phyloP scores from a whole-genome alignment of 2,888 invertebrate genomes.

The Drosophila yooni region DNA sequence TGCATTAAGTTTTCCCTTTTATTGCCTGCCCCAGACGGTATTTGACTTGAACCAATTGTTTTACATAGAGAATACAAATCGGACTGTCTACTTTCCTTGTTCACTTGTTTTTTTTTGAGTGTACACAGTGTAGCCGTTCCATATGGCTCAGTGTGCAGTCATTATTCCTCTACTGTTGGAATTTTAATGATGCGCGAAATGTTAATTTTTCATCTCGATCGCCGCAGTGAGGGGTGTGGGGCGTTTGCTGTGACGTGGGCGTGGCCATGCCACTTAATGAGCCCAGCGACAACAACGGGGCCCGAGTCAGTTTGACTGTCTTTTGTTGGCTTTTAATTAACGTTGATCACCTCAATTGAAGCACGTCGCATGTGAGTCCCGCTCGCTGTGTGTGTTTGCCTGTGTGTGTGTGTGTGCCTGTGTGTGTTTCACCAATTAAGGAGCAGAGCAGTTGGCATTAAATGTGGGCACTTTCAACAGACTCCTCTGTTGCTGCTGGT shows the following conservation, averaged over 20 bases:
- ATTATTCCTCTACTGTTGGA: constrained; percentile 52
- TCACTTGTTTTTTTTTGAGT: neutral
- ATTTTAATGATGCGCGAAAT: constrained; percentile 80
- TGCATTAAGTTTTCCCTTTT: no score
- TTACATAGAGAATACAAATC: no score
- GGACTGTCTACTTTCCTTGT: no score
- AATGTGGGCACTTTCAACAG: constrained; percentile 67
- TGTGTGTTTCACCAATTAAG: constrained; percentile 71
- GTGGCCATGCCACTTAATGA: constrained; percentile 55
- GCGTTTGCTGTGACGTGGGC: constrained; percentile 32
- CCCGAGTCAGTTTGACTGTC: constrained; percentile 49
- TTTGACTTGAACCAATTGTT: no score
- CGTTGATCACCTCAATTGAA: constrained; percentile 84
- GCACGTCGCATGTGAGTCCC: constrained; percentile 70
- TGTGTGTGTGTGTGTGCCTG: neutral
- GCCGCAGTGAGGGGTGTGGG: constrained; percentile 12
- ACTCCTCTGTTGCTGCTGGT: constrained; percentile 49
- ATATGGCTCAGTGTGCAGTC: constrained; percentile 54
- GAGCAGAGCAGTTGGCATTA: constrained; percentile 73
- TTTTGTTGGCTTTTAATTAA: constrained; percentile 83
- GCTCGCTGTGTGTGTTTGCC: constrained; percentile 8
- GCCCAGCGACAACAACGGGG: constrained; percentile 27
- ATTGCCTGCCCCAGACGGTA: no score
- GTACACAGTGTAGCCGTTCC: constrained; percentile 38
- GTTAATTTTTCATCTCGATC: constrained; percentile 80